Percentiles rank a stretch among this genome's conserved stretches.
Evolutionary conservation across 2,797 vertebrate genomes (phyloP).

Genomic region (Gobionotothen gibberifrons): DNA sequence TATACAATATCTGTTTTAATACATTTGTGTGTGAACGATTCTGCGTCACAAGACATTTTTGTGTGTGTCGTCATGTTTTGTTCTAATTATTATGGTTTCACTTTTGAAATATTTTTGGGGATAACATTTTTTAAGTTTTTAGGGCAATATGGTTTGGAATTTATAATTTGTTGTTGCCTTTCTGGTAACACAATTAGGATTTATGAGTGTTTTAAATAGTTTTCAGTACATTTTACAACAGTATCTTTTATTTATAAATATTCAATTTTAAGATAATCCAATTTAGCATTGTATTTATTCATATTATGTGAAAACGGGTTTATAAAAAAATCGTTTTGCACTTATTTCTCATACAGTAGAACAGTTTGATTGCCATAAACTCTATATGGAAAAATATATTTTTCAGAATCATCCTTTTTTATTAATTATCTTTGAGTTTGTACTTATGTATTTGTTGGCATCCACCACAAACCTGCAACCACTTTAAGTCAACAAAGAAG

Average conservation of each 20-base stretch:
- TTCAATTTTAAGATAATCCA: neutral
- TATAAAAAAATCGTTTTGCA: neutral
- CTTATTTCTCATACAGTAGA: neutral
- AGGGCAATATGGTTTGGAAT: neutral
- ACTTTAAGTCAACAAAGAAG: constrained; percentile 44
- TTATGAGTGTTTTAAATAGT: constrained; percentile 2
- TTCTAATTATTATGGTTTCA: constrained; percentile 5
- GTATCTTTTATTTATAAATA: neutral
- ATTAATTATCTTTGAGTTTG: neutral
- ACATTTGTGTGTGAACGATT: constrained; percentile 13
- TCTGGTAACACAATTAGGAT: neutral
- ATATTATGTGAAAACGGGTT: neutral
- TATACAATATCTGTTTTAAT: constrained; percentile 25
- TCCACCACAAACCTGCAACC: constrained; percentile 25
- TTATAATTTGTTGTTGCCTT: neutral
- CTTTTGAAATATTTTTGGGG: constrained; percentile 5
- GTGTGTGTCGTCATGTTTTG: constrained; percentile 24
- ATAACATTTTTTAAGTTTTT: neutral
- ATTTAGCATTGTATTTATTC: constrained; percentile 4
- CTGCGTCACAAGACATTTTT: constrained; percentile 18
- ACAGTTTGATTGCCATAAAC: neutral
- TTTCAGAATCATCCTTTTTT: constrained; percentile 5
- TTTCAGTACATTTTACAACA: constrained; percentile 2
- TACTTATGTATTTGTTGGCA: constrained; percentile 14
- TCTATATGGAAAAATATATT: neutral